Percentiles rank a stretch among this genome's conserved stretches.
Evolutionary conservation across 2,888 invertebrate genomes (phyloP).

Genomic region (Sesia apiformis): DNA sequence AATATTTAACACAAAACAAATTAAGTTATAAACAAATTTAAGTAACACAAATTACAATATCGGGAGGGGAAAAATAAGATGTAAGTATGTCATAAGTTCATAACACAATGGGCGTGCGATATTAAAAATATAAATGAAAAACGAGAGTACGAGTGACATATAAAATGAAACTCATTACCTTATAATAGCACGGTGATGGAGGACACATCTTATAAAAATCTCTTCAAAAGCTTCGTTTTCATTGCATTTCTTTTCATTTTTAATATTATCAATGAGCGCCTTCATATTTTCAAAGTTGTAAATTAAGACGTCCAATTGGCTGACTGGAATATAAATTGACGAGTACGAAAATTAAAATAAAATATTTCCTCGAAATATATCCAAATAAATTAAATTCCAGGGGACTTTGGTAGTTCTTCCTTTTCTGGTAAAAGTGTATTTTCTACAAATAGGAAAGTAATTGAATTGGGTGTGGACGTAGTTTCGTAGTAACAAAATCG

Average conservation of each 20-base stretch:
- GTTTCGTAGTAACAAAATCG: too few species aligned
- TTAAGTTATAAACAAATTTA: too few species aligned
- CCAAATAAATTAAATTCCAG: background rate
- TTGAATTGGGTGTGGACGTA: too few species aligned
- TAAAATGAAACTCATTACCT: conserved; percentile 17
- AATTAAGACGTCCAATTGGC: conserved; percentile 46
- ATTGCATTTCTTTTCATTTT: conserved; percentile 22
- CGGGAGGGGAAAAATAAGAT: too few species aligned
- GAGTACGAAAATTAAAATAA: background rate
- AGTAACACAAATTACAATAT: too few species aligned
- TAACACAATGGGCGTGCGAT: too few species aligned
- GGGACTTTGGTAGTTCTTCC: background rate
- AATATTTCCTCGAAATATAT: background rate
- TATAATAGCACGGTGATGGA: conserved; percentile 30
- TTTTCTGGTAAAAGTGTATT: background rate
- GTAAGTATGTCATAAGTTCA: too few species aligned
- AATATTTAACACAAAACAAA: too few species aligned
- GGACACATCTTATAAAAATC: conserved; percentile 26
- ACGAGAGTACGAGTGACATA: background rate
- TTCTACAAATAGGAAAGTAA: background rate
- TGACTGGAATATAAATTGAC: conserved; percentile 24
- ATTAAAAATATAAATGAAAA: too few species aligned
- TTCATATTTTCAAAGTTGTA: conserved; percentile 43
- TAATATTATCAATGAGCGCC: conserved; percentile 24
- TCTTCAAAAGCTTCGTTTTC: conserved; percentile 33